Conservation (phyloP, 2,888 invertebrate species). For the Cantharis lateralis region DNA sequence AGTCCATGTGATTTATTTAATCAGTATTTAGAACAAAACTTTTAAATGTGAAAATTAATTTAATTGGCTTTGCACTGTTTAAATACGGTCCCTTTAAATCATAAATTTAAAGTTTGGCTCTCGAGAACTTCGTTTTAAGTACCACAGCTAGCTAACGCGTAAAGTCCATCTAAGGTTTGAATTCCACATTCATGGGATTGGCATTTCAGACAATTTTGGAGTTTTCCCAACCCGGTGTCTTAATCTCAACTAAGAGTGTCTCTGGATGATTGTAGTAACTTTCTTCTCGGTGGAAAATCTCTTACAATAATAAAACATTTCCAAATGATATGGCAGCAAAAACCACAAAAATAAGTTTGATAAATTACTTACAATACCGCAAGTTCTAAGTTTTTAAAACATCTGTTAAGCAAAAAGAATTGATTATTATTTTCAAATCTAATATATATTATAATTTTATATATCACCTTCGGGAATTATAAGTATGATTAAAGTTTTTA, state of each 20-base stretch:
- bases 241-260: not conserved
- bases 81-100: not conserved
- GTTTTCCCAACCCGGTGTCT: not conserved
- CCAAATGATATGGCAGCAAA: not conserved
- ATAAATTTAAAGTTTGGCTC: too few relatives aligned
- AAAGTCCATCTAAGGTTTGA: too few relatives aligned
- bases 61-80: not conserved
- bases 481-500: not conserved
- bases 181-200: too few relatives aligned
- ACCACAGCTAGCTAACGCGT: too few relatives aligned
- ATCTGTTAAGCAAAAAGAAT: not conserved
- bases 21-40: not conserved
- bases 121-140: too few relatives aligned
- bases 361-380: not conserved
- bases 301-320: not conserved
- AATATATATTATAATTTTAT: too few relatives aligned
- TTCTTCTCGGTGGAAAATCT: not conserved
- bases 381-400: not conserved
- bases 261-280: not conserved
- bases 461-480: too few relatives aligned
- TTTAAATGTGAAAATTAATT: not conserved
- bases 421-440: not conserved
- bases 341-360: not conserved
- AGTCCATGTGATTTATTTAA: not conserved
- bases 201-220: not conserved